Evolutionary conservation across 2,888 invertebrate species (phyloP).

Genomic region (Melikaiella ostensackeni): DNA sequence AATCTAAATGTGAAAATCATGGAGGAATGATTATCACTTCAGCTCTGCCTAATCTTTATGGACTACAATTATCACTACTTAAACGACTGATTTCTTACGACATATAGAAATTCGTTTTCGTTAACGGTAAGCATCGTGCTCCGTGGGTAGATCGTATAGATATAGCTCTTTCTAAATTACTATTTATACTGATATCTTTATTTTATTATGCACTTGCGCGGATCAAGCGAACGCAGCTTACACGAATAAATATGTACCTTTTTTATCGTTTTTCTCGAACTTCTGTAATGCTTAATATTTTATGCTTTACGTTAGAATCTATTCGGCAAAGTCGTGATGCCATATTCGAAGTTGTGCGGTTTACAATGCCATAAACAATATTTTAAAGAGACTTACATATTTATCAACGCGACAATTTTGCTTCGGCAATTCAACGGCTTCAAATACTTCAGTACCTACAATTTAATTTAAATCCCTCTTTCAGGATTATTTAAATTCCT

Average conservation of each 20-base stretch:
- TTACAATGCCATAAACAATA: conserved; percentile 37
- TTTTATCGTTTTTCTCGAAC: conserved; percentile 38
- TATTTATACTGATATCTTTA: conserved; percentile 50
- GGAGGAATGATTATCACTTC: conserved; percentile 22
- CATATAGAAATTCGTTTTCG: conserved; percentile 56
- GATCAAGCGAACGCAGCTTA: conserved; percentile 34
- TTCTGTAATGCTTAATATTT: conserved; percentile 36
- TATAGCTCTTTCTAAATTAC: conserved; percentile 44
- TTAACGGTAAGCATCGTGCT: conserved; percentile 54
- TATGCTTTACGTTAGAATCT: conserved; percentile 27
- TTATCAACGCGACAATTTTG: background rate
- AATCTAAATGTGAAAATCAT: conserved; percentile 2
- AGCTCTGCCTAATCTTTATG: conserved; percentile 40
- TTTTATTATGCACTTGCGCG: conserved; percentile 50
- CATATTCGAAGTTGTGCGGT: conserved; percentile 30
- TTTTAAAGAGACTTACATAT: background rate
- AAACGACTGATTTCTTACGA: conserved; percentile 53
- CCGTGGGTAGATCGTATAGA: conserved; percentile 46
- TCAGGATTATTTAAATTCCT: background rate
- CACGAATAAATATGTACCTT: conserved; percentile 36
- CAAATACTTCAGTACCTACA: background rate
- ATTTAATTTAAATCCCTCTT: background rate
- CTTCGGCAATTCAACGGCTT: background rate
- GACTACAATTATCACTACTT: conserved; percentile 54
- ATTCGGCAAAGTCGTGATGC: conserved; percentile 14